Evolutionary conservation across 2,797 vertebrate genomes (phyloP).

Genomic region (Artibeus lituratus): DNA sequence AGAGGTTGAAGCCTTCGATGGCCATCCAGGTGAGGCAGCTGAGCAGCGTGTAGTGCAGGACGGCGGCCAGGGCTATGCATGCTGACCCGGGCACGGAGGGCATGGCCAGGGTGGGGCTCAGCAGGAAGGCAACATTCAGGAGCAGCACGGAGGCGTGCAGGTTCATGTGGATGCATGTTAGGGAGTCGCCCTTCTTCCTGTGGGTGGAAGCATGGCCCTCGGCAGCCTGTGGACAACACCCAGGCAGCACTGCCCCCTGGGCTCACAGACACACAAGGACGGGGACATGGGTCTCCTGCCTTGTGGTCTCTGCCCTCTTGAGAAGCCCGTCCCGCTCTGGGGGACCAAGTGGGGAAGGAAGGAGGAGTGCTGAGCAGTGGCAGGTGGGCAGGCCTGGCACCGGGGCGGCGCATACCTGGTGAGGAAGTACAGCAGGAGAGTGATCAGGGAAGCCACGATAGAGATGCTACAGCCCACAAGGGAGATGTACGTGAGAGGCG

Average conservation of each 20-base stretch:
- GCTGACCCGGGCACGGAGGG: rapidly evolving
- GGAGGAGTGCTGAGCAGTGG: background rate
- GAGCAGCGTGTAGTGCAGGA: constrained; percentile 85
- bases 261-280: rapidly evolving
- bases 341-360: background rate
- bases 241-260: background rate
- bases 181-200: constrained; percentile 78
- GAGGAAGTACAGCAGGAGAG: constrained; percentile 47
- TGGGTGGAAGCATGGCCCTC: background rate
- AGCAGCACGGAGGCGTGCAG: constrained; percentile 83
- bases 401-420: constrained; percentile 55
- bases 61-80: constrained; percentile 77
- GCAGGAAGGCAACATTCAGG: constrained; percentile 85
- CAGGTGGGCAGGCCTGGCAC: rapidly evolving
- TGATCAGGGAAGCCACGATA: constrained; percentile 47
- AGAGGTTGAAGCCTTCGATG: constrained; percentile 90
- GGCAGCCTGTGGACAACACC: background rate
- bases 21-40: constrained; percentile 86
- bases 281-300: background rate
- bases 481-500: constrained; percentile 68
- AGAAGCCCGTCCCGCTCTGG: background rate
- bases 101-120: constrained; percentile 68
- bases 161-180: constrained; percentile 82
- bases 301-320: background rate
- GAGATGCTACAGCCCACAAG: constrained; percentile 77